Conservation (phyloP, 1,140 invertebrate genomes). For the Lutraria rhynchaena region DNA sequence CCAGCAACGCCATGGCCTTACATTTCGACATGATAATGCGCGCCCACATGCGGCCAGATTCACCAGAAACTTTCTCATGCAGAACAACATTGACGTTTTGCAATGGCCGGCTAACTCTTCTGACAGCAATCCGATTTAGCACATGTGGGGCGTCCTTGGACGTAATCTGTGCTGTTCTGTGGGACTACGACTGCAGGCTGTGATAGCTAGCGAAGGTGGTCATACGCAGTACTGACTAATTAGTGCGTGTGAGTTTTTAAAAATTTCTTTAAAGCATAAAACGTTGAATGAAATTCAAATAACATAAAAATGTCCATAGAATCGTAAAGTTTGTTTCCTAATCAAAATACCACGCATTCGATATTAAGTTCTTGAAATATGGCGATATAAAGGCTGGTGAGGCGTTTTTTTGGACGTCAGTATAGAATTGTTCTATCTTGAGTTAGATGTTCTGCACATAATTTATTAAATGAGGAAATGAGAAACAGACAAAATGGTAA, state of each 20-base stretch:
- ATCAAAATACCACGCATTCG: too few relatives aligned
- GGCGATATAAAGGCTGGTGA: too few relatives aligned
- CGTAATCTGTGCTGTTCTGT: not conserved
- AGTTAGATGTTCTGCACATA: too few relatives aligned
- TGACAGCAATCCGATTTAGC: slow-evolving; percentile 1
- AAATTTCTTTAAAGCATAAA: too few relatives aligned
- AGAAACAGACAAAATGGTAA: too few relatives aligned
- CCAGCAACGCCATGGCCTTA: not conserved
- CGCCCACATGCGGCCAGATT: not conserved
- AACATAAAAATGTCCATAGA: too few relatives aligned
- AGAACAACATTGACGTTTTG: slow-evolving; percentile 2
- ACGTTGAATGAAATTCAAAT: too few relatives aligned
- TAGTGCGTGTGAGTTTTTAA: not conserved
- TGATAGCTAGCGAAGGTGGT: not conserved
- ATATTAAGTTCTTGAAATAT: too few relatives aligned
- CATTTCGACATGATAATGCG: slow-evolving; percentile 24
- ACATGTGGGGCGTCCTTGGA: not conserved
- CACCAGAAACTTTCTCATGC: slow-evolving; percentile 9
- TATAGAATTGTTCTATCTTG: too few relatives aligned
- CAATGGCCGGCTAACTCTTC: not conserved
- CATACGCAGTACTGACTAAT: not conserved
- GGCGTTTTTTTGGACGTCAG: too few relatives aligned
- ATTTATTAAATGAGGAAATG: too few relatives aligned
- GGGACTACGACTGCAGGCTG: not conserved
- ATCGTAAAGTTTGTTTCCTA: too few relatives aligned